Evolutionary conservation across 2,113 vertebrate species (phyloP).

Genomic region (Ariopsis seemanni): DNA sequence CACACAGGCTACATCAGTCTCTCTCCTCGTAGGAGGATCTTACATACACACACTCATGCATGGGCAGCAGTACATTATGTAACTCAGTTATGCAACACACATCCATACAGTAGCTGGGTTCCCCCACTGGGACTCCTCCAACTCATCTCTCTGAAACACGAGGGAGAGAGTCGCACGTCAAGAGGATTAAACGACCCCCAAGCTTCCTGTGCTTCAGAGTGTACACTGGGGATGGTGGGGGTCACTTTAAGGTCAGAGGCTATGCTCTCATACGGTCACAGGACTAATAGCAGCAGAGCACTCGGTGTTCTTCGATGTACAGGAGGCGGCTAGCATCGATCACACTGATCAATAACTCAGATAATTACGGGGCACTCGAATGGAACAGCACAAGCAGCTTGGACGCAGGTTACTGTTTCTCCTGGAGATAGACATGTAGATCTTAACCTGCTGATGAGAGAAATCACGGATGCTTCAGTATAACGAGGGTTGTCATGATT

Average conservation of each 20-base stretch:
- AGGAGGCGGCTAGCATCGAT: slow-evolving; percentile 14
- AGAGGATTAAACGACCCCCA: not conserved
- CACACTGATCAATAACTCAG: slow-evolving; percentile 6
- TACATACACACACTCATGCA: slow-evolving; percentile 44
- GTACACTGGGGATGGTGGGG: not conserved
- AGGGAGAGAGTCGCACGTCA: not conserved
- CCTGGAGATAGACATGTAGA: not conserved
- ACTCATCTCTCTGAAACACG: slow-evolving; percentile 34
- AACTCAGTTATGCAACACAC: slow-evolving; percentile 57
- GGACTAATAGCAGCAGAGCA: slow-evolving; percentile 9
- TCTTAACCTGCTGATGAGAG: not conserved
- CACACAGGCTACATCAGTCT: slow-evolving; percentile 39
- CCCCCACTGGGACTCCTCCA: slow-evolving; percentile 37
- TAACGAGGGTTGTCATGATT: not conserved
- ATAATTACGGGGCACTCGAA: slow-evolving; percentile 7
- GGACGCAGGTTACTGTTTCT: not conserved
- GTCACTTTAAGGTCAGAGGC: slow-evolving; percentile 20
- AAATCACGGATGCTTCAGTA: not conserved
- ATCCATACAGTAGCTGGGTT: slow-evolving; percentile 50
- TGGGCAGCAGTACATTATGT: slow-evolving; percentile 56
- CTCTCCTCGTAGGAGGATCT: slow-evolving; percentile 41
- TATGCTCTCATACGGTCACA: not conserved
- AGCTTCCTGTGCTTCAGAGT: not conserved
- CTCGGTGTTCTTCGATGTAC: not conserved
- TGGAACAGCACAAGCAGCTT: not conserved